Evolutionary conservation across 2,797 vertebrate species (phyloP).

Genomic region (Squalus acanthias): DNA sequence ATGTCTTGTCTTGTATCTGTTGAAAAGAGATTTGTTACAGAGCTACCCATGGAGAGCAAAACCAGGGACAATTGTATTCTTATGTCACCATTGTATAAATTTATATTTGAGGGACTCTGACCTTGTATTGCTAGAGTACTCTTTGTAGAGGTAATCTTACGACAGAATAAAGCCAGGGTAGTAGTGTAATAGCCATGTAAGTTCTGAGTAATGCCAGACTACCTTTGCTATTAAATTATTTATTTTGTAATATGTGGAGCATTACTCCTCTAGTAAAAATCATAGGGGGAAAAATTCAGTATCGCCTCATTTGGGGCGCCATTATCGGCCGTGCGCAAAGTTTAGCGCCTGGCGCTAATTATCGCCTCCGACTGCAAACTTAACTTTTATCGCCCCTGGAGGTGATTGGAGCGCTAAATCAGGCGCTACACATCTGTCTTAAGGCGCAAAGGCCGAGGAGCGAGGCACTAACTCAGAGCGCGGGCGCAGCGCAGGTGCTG

Average conservation of each 20-base stretch:
- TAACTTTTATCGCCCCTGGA: too few relatives aligned
- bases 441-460: too few relatives aligned
- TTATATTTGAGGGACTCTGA: background rate
- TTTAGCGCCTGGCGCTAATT: too few relatives aligned
- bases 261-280: background rate
- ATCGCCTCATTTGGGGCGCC: too few relatives aligned
- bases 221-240: background rate
- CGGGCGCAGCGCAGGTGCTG: too few relatives aligned
- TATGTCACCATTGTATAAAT: background rate
- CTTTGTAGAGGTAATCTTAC: background rate
- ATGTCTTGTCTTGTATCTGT: background rate
- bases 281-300: too few relatives aligned
- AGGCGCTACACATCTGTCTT: too few relatives aligned
- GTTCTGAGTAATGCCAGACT: background rate
- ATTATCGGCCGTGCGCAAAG: too few relatives aligned
- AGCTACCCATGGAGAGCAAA: background rate
- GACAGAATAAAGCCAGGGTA: background rate
- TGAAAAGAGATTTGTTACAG: background rate
- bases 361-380: too few relatives aligned
- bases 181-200: background rate
- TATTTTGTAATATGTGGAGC: background rate
- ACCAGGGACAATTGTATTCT: background rate
- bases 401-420: too few relatives aligned
- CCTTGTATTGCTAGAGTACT: background rate
- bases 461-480: too few relatives aligned